Percentiles rank a stretch among this genome's conserved stretches.
Conservation (phyloP, 1,140 invertebrate genomes). For the Ceratosolen fusciceps region DNA sequence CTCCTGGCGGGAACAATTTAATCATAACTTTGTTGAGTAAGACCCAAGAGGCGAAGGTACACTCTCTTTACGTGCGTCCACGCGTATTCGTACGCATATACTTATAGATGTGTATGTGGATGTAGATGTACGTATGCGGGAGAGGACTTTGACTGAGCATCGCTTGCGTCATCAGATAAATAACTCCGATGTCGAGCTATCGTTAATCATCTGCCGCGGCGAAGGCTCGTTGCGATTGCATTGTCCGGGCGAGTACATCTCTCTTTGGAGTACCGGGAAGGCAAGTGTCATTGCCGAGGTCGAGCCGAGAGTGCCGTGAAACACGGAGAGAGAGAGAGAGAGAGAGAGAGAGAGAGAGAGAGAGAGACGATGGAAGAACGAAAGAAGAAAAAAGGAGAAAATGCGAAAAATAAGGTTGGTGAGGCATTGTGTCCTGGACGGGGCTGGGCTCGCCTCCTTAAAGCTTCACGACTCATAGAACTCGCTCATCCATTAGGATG, state of each 20-base stretch:
- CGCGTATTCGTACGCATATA: too few species aligned
- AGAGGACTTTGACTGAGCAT: neutral
- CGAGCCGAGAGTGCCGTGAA: too few species aligned
- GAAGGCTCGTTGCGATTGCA: neutral
- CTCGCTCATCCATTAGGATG: slow-evolving; percentile 21
- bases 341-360: too few species aligned
- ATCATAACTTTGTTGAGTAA: too few species aligned
- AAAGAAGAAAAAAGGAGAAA: neutral
- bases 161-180: neutral
- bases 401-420: neutral
- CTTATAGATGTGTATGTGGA: too few species aligned
- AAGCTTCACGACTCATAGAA: slow-evolving; percentile 38
- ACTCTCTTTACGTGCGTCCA: too few species aligned
- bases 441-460: neutral
- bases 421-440: slow-evolving; percentile 1
- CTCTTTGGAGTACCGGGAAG: neutral
- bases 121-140: too few species aligned
- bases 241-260: neutral
- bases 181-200: neutral
- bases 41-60: too few species aligned
- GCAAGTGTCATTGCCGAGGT: neutral
- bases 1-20: too few species aligned
- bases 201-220: neutral
- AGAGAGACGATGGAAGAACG: too few species aligned
- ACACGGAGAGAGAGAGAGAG: too few species aligned